These are phyloP conservation scores for Corynorhinus townsendii DNA, from an alignment of 2,113 vertebrate genomes.

Conservation along the genomic window DNA sequence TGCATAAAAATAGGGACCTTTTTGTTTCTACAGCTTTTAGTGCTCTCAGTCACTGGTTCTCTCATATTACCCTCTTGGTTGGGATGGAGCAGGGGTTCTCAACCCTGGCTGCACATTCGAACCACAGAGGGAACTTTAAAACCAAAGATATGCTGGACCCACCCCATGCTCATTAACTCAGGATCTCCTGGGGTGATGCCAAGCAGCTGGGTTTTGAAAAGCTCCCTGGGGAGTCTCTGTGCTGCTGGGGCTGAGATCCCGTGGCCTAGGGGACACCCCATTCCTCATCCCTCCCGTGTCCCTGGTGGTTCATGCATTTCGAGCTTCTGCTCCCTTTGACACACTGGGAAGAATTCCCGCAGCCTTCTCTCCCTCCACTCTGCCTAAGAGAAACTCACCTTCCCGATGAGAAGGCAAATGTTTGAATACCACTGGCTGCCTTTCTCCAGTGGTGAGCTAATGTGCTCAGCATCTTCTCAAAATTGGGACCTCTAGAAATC, in stretches of 20 bases:
- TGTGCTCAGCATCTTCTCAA: not conserved
- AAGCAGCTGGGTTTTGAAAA: not conserved
- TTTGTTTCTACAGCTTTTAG: not conserved
- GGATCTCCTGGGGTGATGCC: not conserved
- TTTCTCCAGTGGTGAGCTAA: not conserved
- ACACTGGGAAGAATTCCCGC: not conserved
- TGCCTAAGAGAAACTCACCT: not conserved
- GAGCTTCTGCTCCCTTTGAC: not conserved
- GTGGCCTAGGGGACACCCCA: not conserved
- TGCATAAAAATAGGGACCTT: not conserved
- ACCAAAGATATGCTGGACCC: not conserved
- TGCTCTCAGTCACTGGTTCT: not conserved
- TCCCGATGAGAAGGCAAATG: rapidly evolving
- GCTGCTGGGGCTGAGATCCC: not conserved
- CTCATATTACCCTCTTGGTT: not conserved
- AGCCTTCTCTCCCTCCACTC: not conserved
- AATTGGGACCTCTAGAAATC: not conserved
- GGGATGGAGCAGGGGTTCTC: not conserved
- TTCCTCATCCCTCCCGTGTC: not conserved
- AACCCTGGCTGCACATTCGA: not conserved
- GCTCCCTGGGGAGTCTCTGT: not conserved
- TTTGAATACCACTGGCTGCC: rapidly evolving
- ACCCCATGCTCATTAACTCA: not conserved
- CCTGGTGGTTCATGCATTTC: not conserved
- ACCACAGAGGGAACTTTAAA: not conserved